Conservation (phyloP, 1,140 invertebrate genomes). For the Cataglyphis hispanica region DNA sequence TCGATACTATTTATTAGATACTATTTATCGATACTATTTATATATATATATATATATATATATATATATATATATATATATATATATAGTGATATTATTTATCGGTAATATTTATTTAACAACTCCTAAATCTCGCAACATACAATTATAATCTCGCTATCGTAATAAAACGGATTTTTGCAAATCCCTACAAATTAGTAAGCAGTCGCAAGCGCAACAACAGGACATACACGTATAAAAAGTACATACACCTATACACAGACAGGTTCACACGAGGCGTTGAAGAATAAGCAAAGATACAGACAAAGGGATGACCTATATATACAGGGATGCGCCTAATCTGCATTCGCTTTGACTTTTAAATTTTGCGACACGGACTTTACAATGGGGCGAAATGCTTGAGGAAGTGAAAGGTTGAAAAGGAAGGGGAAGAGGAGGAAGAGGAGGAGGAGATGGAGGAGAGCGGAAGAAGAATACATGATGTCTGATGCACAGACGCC, state of each 20-base stretch:
- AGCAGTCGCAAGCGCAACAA: conserved; percentile 4
- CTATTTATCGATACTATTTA: too few relatives aligned
- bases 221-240: conserved; percentile 4
- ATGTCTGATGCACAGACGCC: conserved; percentile 31
- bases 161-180: not conserved
- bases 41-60: too few relatives aligned
- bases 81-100: too few relatives aligned
- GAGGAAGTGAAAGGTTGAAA: not conserved
- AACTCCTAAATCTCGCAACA: not conserved
- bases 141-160: not conserved
- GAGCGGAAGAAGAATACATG: not conserved
- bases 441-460: too few relatives aligned
- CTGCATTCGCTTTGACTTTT: conserved; percentile 82
- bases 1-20: not conserved
- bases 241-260: conserved; percentile 1
- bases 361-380: conserved; percentile 72
- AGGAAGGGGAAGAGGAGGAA: not conserved
- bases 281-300: conserved; percentile 29
- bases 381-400: conserved; percentile 37
- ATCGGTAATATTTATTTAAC: not conserved
- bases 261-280: not conserved
- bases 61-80: too few relatives aligned
- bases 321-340: conserved; percentile 65
- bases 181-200: conserved; percentile 17
- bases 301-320: conserved; percentile 52